A percentile compares a stretch with the other conserved stretches of the same genome.
phyloP scores from a whole-genome alignment of 2,113 vertebrate genomes.

The Emberiza fucata region DNA sequence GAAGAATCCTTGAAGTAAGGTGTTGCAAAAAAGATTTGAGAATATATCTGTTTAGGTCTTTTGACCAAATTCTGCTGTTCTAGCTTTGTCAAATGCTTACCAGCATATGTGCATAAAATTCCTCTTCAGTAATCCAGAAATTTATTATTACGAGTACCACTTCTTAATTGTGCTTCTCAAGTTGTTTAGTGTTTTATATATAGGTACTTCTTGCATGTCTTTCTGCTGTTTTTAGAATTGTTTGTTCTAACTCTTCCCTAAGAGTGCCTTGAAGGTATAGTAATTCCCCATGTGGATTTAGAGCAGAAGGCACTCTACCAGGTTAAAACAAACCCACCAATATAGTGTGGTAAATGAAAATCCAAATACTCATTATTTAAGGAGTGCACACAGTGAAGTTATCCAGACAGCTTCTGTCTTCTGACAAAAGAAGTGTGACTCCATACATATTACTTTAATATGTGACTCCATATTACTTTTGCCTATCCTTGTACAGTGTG shows the following conservation, averaged over 20 bases:
- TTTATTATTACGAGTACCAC: background rate
- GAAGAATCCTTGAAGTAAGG: background rate
- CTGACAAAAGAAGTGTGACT: background rate
- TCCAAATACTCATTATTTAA: background rate
- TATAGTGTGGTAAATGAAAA: background rate
- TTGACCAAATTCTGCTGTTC: background rate
- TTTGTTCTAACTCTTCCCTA: background rate
- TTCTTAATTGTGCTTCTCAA: background rate
- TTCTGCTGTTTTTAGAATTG: background rate
- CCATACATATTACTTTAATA: too few relatives aligned
- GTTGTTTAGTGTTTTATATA: background rate
- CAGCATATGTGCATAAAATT: background rate
- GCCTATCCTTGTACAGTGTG: background rate
- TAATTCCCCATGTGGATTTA: background rate
- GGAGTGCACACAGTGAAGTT: background rate
- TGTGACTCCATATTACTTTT: background rate
- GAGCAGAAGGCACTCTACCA: background rate
- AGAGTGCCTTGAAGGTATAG: background rate
- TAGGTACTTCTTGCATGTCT: background rate
- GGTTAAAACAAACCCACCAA: background rate
- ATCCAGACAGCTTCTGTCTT: background rate
- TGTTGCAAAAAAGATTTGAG: background rate
- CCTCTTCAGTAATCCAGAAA: background rate
- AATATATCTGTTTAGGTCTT: background rate
- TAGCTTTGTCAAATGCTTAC: background rate